Evolutionary conservation across 1,140 invertebrate species (phyloP), one percentile per base, ranked within the genome.

Genomic region (Paralvinella palmiformis): DNA sequence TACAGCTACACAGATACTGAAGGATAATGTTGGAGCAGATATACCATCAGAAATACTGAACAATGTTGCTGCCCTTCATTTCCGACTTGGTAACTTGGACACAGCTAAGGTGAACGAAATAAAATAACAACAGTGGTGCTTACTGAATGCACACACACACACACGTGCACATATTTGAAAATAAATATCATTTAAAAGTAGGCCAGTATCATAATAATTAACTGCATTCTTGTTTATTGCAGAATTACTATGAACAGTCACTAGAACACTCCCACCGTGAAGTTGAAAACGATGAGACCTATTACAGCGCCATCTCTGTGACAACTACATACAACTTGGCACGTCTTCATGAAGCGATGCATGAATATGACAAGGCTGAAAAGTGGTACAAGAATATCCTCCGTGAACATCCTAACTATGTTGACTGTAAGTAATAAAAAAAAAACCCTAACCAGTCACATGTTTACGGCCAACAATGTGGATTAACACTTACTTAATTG

Each of bases 21-120:
- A 89, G 72, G 94, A 97, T 60, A 94, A 94, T 78, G 92, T 96
- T 15, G 87, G 94, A 73, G 89, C 91, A 10, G 94, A 98, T 69
- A 91, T 98, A 58, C 96, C 96, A 3, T 91, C 96, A 0, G 96
- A 99, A 82, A 98, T 99, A 68, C 84, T 96, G 7, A 99, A 99
- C 78, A 99, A 99, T 82, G 91, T 99, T 20, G 96, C 91, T 24
- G 90, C 95, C 7, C 80, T 99, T 37, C 90, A 98, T 79, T 98
- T 96, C 71, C 72, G 78, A 24, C 71, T 81, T 4, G 79, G 78
- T 31, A 79, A 84, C 63, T 78, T 75, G 31, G 73, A 77, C 50
- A 78, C 84, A 64, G 78, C 82, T 13, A 77, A 77, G 71, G 81
- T 83, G 35, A 37, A 56, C 62, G 3, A 4, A 3, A 31, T 17